Percentiles rank a stretch among this genome's conserved stretches.
Conservation (phyloP, 2,797 vertebrate genomes). For the Poeciliopsis gracilis region DNA sequence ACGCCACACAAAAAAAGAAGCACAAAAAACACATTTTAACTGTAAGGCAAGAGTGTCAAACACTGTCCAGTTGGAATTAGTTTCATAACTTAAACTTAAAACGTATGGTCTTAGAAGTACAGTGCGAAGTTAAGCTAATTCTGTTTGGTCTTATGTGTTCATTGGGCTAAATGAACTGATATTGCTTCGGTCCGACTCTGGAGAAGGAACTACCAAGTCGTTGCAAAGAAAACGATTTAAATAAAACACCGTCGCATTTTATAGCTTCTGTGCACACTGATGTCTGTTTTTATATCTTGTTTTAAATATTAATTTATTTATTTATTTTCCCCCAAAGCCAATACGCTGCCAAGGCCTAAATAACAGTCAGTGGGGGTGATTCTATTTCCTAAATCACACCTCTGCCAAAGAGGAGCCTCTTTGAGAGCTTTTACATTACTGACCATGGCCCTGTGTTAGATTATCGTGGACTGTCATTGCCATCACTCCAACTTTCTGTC, state of each 20-base stretch:
- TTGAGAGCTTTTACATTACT: slow-evolving; percentile 69
- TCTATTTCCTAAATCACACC: slow-evolving; percentile 67
- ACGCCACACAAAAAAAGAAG: neutral
- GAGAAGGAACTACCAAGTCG: neutral
- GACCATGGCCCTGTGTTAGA: slow-evolving; percentile 65
- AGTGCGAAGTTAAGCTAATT: neutral
- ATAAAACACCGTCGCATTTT: neutral
- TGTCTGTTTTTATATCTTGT: neutral
- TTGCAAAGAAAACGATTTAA: neutral
- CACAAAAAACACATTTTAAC: too few species aligned
- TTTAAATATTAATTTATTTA: neutral
- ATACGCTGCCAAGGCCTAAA: slow-evolving; percentile 21
- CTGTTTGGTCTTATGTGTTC: neutral
- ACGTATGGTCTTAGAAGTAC: neutral
- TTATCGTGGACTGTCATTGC: slow-evolving; percentile 59
- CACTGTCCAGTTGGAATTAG: neutral
- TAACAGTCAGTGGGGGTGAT: slow-evolving; percentile 45
- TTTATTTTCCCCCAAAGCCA: neutral
- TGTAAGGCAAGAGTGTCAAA: neutral
- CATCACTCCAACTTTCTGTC: slow-evolving; percentile 60
- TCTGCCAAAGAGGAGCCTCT: slow-evolving; percentile 51
- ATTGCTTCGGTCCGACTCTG: neutral
- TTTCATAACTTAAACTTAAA: neutral
- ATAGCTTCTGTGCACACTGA: neutral
- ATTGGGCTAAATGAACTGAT: neutral